These are phyloP conservation scores for Lepidurus packardi DNA, from an alignment of 1,140 invertebrate genomes.

Conservation along the genomic window DNA sequence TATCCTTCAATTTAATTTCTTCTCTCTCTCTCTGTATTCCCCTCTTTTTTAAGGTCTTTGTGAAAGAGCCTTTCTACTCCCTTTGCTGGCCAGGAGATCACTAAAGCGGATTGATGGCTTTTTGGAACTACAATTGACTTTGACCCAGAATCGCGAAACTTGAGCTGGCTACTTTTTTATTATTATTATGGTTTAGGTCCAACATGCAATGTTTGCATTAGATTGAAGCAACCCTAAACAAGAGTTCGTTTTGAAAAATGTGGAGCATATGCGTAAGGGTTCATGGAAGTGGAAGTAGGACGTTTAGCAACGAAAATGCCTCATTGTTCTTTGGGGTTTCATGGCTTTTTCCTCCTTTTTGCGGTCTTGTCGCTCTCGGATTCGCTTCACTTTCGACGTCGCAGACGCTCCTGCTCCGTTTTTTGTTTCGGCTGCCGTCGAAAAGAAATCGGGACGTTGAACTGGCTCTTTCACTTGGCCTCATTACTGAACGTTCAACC, in stretches of 20 bases:
- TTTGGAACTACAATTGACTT: no score
- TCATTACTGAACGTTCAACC: slow-evolving; percentile 21
- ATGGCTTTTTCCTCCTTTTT: not conserved
- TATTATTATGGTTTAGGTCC: no score
- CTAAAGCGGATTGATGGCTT: no score
- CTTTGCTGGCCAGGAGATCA: no score
- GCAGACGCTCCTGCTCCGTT: not conserved
- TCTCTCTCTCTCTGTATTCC: not conserved
- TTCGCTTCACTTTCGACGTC: slow-evolving; percentile 21
- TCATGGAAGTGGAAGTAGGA: not conserved
- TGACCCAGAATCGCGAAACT: no score
- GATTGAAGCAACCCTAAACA: no score
- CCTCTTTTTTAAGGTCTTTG: not conserved
- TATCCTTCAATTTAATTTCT: not conserved
- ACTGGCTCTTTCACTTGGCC: slow-evolving; percentile 17
- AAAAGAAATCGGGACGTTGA: slow-evolving; percentile 17
- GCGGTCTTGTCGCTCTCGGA: not conserved
- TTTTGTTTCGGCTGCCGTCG: not conserved
- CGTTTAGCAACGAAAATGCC: not conserved
- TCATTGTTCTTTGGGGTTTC: no score
- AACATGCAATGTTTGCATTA: no score
- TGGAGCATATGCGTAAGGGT: no score
- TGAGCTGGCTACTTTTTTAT: no score
- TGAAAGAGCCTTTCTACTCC: not conserved
- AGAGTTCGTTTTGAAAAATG: no score